Percentiles rank a stretch among this genome's conserved stretches.
Conservation (phyloP, 2,113 vertebrate genomes). For the Psittacus erithacus region DNA sequence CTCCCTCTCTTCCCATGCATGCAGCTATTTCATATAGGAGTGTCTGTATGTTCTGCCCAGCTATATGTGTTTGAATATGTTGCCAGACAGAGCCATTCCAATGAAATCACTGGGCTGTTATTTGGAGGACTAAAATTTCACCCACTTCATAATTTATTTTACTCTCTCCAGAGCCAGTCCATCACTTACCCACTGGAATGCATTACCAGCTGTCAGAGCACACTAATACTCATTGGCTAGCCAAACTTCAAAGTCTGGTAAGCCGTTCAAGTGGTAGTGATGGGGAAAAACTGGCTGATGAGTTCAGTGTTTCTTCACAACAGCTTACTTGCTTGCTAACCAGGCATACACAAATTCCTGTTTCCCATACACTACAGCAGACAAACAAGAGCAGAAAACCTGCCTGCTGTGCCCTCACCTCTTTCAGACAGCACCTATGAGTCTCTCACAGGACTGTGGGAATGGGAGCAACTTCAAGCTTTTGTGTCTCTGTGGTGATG, state of each 20-base stretch:
- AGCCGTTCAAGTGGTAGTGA: background rate
- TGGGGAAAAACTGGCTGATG: background rate
- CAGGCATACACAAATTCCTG: background rate
- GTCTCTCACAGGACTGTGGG: background rate
- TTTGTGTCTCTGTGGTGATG: background rate
- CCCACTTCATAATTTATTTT: conserved; percentile 55
- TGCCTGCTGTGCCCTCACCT: background rate
- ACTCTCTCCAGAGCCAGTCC: conserved; percentile 32
- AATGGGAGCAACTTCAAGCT: background rate
- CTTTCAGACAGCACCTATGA: background rate
- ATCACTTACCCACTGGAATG: conserved; percentile 53
- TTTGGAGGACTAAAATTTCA: conserved; percentile 60
- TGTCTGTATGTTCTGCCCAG: conserved; percentile 14
- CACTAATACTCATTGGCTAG: background rate
- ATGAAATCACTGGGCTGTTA: conserved; percentile 63
- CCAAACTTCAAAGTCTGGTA: conserved; percentile 26
- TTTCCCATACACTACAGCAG: background rate
- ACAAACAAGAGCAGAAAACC: background rate
- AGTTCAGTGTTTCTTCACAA: conserved; percentile 13
- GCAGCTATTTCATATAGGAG: background rate
- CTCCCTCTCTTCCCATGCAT: background rate
- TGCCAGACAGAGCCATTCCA: conserved; percentile 63
- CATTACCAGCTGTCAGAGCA: conserved; percentile 52
- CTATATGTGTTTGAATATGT: background rate
- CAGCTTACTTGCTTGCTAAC: background rate